Conservation (phyloP, 2,113 vertebrate genomes). For the Pantherophis guttatus region DNA sequence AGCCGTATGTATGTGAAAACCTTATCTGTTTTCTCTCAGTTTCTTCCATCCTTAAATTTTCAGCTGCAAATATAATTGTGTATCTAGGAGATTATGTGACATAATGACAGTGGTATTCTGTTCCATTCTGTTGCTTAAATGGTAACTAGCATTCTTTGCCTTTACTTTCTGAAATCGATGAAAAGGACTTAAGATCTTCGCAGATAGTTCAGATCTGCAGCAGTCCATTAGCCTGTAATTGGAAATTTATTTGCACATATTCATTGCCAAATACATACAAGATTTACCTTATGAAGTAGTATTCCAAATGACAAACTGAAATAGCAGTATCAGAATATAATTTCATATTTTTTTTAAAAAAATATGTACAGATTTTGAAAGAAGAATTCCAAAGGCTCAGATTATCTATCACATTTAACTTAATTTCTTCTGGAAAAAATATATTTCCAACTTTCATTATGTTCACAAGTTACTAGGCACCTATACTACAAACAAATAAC, state of each 20-base stretch:
- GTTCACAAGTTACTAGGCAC: not conserved
- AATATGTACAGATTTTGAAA: not conserved
- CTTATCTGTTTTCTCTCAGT: not conserved
- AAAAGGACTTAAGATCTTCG: not conserved
- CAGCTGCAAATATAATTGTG: not conserved
- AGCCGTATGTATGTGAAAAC: not conserved
- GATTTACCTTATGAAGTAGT: not conserved
- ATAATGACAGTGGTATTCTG: not conserved
- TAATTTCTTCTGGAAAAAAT: not conserved
- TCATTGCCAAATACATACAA: not conserved
- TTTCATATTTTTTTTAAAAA: not conserved
- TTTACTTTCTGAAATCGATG: not conserved
- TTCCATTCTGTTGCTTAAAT: not conserved
- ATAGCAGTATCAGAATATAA: not conserved
- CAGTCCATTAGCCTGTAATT: not conserved
- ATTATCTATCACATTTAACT: not conserved
- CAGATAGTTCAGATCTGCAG: not conserved
- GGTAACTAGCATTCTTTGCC: not conserved
- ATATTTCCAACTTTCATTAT: not conserved
- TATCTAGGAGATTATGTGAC: not conserved
- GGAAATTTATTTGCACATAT: not conserved
- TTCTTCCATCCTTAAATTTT: not conserved
- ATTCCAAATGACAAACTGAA: not conserved
- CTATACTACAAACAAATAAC: not conserved
- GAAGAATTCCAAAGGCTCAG: not conserved